These are phyloP conservation scores for Drosophila barbarae DNA, from an alignment of 2,888 invertebrate species.

Conservation along the genomic window DNA sequence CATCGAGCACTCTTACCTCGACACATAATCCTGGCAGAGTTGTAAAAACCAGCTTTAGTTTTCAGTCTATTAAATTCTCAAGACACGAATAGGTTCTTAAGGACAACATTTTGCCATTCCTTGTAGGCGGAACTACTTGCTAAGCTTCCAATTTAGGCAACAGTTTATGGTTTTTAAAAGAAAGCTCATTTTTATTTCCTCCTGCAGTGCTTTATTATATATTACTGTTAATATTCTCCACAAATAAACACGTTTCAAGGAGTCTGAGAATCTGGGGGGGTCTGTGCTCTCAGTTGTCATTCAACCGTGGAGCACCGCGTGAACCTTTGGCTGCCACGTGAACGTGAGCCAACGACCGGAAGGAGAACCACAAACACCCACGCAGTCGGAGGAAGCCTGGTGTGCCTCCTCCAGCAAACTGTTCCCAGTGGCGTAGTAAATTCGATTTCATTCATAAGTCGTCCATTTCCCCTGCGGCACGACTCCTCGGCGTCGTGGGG, in stretches of 20 bases:
- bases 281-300: conserved; percentile 15
- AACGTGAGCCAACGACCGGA: conserved; percentile 1
- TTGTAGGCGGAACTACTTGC: not conserved
- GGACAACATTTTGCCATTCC: not conserved
- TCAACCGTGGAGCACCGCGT: conserved; percentile 38
- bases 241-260: not conserved
- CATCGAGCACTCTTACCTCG: not conserved
- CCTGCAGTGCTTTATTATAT: conserved; percentile 3
- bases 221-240: conserved; percentile 8
- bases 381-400: not conserved
- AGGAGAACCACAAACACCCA: conserved; percentile 1
- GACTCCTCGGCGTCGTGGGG: conserved; percentile 27
- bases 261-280: not conserved
- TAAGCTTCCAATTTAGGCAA: not conserved
- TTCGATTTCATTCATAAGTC: conserved; percentile 58
- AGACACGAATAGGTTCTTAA: not conserved
- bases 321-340: conserved; percentile 12
- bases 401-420: conserved; percentile 8
- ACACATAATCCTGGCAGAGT: not conserved
- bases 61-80: conserved; percentile 12
- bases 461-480: conserved; percentile 7
- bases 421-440: conserved; percentile 48
- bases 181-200: conserved; percentile 19
- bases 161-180: not conserved
- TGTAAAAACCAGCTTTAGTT: conserved; percentile 9